Evolutionary conservation across 2,888 invertebrate genomes (phyloP), one percentile per base, ranked within the genome.

Genomic region (Conistra vaccinii): DNA sequence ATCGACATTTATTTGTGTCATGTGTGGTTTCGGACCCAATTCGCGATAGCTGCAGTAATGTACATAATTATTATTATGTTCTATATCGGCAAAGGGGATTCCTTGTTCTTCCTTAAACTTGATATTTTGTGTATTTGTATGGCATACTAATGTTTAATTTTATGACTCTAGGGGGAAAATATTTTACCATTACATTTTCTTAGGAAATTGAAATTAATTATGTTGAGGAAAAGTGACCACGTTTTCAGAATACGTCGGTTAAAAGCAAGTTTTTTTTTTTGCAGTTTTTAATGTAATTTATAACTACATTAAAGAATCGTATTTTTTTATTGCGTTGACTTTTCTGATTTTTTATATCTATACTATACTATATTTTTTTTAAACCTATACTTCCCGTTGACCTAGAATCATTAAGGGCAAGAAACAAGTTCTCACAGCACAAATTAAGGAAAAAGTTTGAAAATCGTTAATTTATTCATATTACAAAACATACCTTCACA

Each of bases 61-160:
- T 48, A 45, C 4, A 45, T 14, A 17, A n/a, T n/a, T n/a, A n/a
- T n/a, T n/a, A n/a, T n/a, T 12, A 26, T 35, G n/a, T 69, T 14
- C 7, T 48, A 4, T 42, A 42, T 51, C 20, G 61, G 74, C 0
- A 53, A 17, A 53, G 80, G 67, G 81, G 67, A 75, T 67, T 69
- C 23, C 66, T 58, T 66, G 1, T 1, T 45, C 23, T 53, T 69
- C 32, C 65, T 58, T n/a, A 45, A 32, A n/a, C 23, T 26, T 61
- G 4, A 20, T 61, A 29, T 51, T 61, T 39, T 26, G 29, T 76
- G 32, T 51, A 57, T 14, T 51, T 29, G 26, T 26, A 14, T 66
- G 7, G 32, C 26, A 71, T 51, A 57, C 26, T 35, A 66, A 71
- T 57, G 12, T 23, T 29, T 10, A 35, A 23, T 53, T 29, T 45